Evolutionary conservation across 2,113 vertebrate genomes (phyloP).

Genomic region (Parus major): DNA sequence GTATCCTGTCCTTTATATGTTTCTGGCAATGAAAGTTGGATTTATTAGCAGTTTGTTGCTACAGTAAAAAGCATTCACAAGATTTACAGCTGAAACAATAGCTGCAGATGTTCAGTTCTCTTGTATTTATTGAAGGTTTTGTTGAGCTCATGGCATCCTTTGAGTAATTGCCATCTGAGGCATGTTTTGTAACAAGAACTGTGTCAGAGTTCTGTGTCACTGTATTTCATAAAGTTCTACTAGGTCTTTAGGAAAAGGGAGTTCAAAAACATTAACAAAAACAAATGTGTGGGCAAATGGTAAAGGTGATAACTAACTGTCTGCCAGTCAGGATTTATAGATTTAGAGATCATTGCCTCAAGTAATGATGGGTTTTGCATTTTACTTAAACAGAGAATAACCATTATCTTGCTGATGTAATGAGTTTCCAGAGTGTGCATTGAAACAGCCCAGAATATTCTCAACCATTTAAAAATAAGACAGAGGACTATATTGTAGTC

Average conservation of each 20-base stretch:
- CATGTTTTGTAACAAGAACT: constrained; percentile 63
- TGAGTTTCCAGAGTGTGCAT: not conserved
- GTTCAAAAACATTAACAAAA: constrained; percentile 64
- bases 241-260: constrained; percentile 49
- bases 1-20: constrained; percentile 1
- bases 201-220: constrained; percentile 49
- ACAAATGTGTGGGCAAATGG: constrained; percentile 57
- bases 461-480: not conserved
- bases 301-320: constrained; percentile 59
- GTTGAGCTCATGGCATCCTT: constrained; percentile 70
- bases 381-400: not conserved
- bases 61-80: constrained; percentile 60
- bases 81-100: constrained; percentile 67
- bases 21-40: constrained; percentile 46
- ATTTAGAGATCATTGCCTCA: constrained; percentile 35
- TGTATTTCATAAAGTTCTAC: constrained; percentile 61
- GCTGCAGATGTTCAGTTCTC: constrained; percentile 27
- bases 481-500: not conserved
- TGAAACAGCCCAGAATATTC: not conserved
- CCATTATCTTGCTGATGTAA: not conserved
- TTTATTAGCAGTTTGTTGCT: constrained; percentile 64
- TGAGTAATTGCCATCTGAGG: constrained; percentile 71
- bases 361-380: constrained; percentile 21
- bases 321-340: constrained; percentile 42
- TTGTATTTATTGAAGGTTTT: constrained; percentile 60